phyloP scores from a whole-genome alignment of 2,888 invertebrate species.

The Tipula vernalis region DNA sequence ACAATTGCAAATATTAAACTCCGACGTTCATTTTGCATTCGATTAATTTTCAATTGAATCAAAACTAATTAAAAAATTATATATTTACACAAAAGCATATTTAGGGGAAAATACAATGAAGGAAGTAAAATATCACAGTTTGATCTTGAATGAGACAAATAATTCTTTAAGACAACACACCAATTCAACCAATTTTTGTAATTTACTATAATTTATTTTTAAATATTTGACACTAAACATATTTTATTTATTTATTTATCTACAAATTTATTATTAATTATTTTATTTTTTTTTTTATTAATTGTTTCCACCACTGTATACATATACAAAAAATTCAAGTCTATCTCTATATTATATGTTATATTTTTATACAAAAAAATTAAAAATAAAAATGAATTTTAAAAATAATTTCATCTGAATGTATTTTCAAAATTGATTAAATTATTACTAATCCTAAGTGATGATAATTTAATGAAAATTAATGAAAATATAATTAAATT shows the following conservation, averaged over 20 bases:
- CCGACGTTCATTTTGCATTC: not conserved
- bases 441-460: not conserved
- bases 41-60: not conserved
- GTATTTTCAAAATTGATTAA: not conserved
- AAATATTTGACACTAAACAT: not conserved
- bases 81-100: not conserved
- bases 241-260: not conserved
- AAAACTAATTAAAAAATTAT: not conserved
- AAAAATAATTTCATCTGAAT: not conserved
- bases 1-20: not conserved
- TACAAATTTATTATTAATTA: not conserved
- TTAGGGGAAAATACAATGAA: not conserved
- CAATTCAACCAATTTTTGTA: not conserved
- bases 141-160: not conserved
- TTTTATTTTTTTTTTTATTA: not conserved
- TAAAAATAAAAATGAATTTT: not conserved
- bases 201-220: not conserved
- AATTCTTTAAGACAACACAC: not conserved
- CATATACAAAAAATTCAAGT: not conserved
- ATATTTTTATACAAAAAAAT: not conserved
- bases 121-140: constrained; percentile 4
- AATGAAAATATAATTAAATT: not conserved
- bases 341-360: not conserved
- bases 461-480: not conserved
- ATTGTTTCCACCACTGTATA: not conserved